These are phyloP conservation scores for Australoheros facetus DNA, from an alignment of 2,797 vertebrate genomes.

Conservation along the genomic window DNA sequence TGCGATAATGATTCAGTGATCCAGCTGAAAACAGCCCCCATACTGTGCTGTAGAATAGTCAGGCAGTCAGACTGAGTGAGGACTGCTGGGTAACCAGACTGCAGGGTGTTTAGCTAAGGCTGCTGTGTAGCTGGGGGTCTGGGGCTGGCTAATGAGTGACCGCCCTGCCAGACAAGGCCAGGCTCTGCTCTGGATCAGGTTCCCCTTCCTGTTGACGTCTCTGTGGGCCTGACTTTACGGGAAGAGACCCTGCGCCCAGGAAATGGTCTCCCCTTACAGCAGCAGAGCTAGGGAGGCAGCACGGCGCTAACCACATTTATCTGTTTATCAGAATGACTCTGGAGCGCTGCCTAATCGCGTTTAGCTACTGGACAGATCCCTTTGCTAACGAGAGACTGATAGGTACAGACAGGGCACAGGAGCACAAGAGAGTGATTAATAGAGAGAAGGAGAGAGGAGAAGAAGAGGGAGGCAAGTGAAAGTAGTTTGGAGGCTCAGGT, in stretches of 20 bases:
- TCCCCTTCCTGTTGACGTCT: constrained; percentile 87
- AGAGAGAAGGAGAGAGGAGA: constrained; percentile 29
- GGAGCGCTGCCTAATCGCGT: constrained; percentile 83
- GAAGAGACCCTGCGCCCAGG: constrained; percentile 84
- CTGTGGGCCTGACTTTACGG: constrained; percentile 82
- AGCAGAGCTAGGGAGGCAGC: constrained; percentile 73
- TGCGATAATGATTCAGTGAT: constrained; percentile 53
- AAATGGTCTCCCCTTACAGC: constrained; percentile 86
- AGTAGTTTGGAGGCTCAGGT: constrained; percentile 44
- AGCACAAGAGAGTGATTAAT: constrained; percentile 73
- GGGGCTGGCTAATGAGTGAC: constrained; percentile 76
- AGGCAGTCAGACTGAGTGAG: constrained; percentile 24
- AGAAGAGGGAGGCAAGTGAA: constrained; percentile 39
- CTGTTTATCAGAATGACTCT: constrained; percentile 87
- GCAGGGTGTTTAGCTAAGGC: constrained; percentile 53
- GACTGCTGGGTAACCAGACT: constrained; percentile 45
- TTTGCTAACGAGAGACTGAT: constrained; percentile 79
- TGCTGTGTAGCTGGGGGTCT: constrained; percentile 63
- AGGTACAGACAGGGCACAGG: constrained; percentile 71
- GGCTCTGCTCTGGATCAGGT: constrained; percentile 83
- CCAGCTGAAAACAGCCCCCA: constrained; percentile 50
- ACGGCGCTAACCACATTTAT: constrained; percentile 84
- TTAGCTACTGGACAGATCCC: constrained; percentile 81
- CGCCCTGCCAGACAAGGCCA: constrained; percentile 75
- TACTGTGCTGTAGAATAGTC: constrained; percentile 38